These are phyloP conservation scores for Scomber colias DNA, from an alignment of 2,113 vertebrate genomes.

Conservation along the genomic window DNA sequence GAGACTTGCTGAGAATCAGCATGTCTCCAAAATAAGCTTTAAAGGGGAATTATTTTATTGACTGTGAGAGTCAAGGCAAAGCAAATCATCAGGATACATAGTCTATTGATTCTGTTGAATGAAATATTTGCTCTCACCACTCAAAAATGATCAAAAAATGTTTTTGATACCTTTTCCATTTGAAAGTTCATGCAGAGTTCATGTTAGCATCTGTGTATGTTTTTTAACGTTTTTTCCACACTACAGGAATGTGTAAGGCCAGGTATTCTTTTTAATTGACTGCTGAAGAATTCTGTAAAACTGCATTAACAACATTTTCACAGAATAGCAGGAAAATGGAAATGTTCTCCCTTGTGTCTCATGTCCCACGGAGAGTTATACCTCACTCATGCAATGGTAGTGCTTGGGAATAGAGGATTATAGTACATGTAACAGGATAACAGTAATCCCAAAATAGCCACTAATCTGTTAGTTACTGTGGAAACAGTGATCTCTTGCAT, in stretches of 20 bases:
- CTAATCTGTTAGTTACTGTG: conserved; percentile 61
- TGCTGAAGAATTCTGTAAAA: background rate
- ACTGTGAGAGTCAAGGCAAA: background rate
- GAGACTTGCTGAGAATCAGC: background rate
- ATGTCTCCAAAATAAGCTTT: background rate
- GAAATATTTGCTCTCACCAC: background rate
- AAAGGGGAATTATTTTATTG: background rate
- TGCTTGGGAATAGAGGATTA: conserved; percentile 34
- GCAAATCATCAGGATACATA: background rate
- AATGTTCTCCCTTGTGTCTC: background rate
- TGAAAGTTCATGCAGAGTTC: background rate
- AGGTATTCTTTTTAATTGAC: background rate
- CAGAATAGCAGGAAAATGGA: background rate
- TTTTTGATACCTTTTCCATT: background rate
- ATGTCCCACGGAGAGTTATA: conserved; percentile 22
- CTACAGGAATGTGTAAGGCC: background rate
- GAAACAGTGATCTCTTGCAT: conserved; percentile 38
- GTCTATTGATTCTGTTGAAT: background rate
- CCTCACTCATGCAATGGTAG: conserved; percentile 34
- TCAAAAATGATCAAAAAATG: background rate
- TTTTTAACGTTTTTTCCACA: background rate
- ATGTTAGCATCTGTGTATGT: too few species aligned
- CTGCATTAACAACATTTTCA: background rate
- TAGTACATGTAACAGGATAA: conserved; percentile 61
- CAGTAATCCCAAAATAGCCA: conserved; percentile 61